phyloP scores from a whole-genome alignment of 2,797 vertebrate species.

The Spondyliosoma cantharus region DNA sequence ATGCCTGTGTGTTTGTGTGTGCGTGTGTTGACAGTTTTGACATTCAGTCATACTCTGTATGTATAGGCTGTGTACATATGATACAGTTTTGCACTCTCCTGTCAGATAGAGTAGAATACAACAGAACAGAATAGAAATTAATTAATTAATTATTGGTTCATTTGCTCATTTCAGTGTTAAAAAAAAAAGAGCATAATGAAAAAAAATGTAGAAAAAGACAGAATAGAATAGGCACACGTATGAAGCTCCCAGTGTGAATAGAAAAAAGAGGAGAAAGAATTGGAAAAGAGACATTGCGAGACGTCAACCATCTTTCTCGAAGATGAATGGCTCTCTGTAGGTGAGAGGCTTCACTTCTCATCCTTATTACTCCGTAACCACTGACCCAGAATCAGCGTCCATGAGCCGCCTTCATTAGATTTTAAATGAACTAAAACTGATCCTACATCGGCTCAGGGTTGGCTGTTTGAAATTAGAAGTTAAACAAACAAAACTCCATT shows the following conservation, averaged over 20 bases:
- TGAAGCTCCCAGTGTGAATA: not conserved
- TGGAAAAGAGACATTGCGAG: slow-evolving; percentile 15
- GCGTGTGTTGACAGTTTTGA: not conserved
- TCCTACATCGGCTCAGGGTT: slow-evolving; percentile 10
- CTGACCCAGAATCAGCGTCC: slow-evolving; percentile 49
- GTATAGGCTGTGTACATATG: not conserved
- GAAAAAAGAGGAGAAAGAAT: not conserved
- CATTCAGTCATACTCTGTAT: not conserved
- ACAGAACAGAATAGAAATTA: not conserved
- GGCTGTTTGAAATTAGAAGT: not conserved
- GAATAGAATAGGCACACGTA: not conserved
- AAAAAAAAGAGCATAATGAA: too few species aligned
- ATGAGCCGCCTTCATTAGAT: slow-evolving; percentile 20
- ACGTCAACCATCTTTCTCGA: slow-evolving; percentile 10
- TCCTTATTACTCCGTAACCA: slow-evolving; percentile 54
- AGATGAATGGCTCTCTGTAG: slow-evolving; percentile 53
- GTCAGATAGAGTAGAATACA: slow-evolving; percentile 5
- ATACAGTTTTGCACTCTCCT: not conserved
- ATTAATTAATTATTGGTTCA: too few species aligned
- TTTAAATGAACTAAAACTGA: slow-evolving; percentile 2
- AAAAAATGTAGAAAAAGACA: not conserved
- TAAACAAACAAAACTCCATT: not conserved
- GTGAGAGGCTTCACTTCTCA: slow-evolving; percentile 34
- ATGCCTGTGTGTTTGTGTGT: slow-evolving; percentile 11
- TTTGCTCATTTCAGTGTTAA: too few species aligned